Percentiles rank a stretch among this genome's conserved stretches.
Evolutionary conservation across 2,888 invertebrate genomes (phyloP).

Genomic region (Papilio demoleus): DNA sequence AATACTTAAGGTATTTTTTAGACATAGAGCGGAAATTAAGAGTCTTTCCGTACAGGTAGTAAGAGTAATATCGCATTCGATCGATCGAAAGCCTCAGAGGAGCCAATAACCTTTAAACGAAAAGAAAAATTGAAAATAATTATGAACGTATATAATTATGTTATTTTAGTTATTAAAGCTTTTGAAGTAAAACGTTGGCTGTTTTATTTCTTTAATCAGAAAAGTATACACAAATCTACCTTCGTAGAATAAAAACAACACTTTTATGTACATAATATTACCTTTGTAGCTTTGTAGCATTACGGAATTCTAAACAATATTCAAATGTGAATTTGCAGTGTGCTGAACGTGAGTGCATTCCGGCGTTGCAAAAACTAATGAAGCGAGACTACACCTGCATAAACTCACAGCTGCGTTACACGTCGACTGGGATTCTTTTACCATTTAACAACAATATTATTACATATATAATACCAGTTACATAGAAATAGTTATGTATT

Average conservation of each 20-base stretch:
- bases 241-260: conserved; percentile 7
- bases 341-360: conserved; percentile 76
- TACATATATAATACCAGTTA: too few relatives aligned
- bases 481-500: too few relatives aligned
- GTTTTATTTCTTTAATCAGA: not conserved
- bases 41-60: not conserved
- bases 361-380: conserved; percentile 75
- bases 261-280: conserved; percentile 22
- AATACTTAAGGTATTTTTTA: not conserved
- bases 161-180: too few relatives aligned
- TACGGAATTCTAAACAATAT: conserved; percentile 36
- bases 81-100: not conserved
- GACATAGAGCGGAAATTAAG: not conserved
- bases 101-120: not conserved
- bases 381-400: conserved; percentile 61
- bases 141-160: too few relatives aligned
- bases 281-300: conserved; percentile 30
- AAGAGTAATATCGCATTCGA: not conserved
- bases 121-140: not conserved
- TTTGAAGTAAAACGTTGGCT: not conserved
- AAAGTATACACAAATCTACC: not conserved
- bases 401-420: conserved; percentile 66
- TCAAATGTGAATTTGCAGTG: conserved; percentile 35
- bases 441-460: not conserved
- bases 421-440: conserved; percentile 56